These are phyloP conservation scores for Copidosoma floridanum DNA, from an alignment of 1,140 invertebrate genomes.

Conservation along the genomic window DNA sequence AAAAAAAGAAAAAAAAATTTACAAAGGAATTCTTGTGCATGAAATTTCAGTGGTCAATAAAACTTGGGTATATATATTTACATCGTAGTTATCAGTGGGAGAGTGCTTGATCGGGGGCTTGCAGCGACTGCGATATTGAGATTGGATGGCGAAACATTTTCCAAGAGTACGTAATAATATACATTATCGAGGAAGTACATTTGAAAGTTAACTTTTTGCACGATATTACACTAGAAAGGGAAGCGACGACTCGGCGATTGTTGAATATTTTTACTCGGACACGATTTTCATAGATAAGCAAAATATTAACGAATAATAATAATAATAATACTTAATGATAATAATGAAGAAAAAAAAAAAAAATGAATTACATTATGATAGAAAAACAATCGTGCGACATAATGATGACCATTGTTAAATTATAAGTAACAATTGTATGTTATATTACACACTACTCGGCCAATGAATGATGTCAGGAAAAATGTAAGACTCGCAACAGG, in stretches of 20 bases:
- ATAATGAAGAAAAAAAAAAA: slow-evolving; percentile 1
- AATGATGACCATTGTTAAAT: too few relatives aligned
- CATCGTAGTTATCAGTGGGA: background rate
- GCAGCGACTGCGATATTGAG: too few relatives aligned
- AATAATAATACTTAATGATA: slow-evolving; percentile 11
- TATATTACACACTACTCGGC: slow-evolving; percentile 16
- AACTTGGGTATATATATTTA: too few relatives aligned
- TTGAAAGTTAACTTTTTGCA: slow-evolving; percentile 17
- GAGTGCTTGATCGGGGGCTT: background rate
- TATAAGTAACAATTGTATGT: slow-evolving; percentile 22
- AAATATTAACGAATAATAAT: too few relatives aligned
- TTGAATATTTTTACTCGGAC: slow-evolving; percentile 16
- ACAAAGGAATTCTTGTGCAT: background rate
- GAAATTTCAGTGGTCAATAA: background rate
- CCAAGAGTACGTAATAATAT: too few relatives aligned
- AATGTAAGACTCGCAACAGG: slow-evolving; percentile 18
- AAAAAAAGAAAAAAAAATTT: background rate
- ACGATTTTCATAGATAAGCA: too few relatives aligned
- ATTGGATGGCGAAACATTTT: background rate
- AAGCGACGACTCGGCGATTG: too few relatives aligned
- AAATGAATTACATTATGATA: background rate
- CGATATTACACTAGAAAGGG: background rate
- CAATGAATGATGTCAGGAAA: slow-evolving; percentile 21
- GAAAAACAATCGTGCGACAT: background rate
- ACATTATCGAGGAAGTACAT: too few relatives aligned